phyloP scores from a whole-genome alignment of 1,140 invertebrate genomes.

The Drosophila orena region DNA sequence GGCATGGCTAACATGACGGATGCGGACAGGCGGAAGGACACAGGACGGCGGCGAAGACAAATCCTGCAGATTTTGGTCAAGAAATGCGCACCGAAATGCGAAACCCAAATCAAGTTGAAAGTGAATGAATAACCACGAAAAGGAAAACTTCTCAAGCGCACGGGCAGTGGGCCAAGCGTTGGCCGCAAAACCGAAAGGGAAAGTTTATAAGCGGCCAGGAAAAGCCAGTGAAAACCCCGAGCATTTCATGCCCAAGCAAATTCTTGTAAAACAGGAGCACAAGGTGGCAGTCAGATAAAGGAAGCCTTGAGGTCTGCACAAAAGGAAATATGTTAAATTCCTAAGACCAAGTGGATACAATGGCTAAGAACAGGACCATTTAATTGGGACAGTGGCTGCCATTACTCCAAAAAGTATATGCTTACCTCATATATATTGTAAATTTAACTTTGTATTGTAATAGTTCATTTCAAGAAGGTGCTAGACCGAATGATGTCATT shows the following conservation, averaged over 20 bases:
- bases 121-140: conserved; percentile 43
- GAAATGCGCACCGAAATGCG: conserved; percentile 65
- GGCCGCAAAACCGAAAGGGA: conserved; percentile 54
- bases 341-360: neutral
- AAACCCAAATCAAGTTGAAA: conserved; percentile 72
- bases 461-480: neutral
- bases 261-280: conserved; percentile 25
- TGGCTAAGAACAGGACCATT: neutral
- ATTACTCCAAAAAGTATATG: too few relatives aligned
- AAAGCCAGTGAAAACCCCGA: conserved; percentile 14
- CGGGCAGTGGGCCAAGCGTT: conserved; percentile 21
- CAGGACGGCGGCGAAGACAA: conserved; percentile 33
- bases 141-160: conserved; percentile 21
- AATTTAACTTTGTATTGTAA: neutral
- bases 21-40: conserved; percentile 43
- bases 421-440: too few relatives aligned
- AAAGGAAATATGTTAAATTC: conserved; percentile 8
- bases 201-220: conserved; percentile 45
- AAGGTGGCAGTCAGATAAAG: conserved; percentile 27
- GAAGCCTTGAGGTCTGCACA: conserved; percentile 21
- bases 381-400: too few relatives aligned
- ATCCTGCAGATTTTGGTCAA: conserved; percentile 77
- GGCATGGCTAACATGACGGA: conserved; percentile 36
- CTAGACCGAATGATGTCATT: conserved; percentile 35
- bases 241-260: conserved; percentile 27